phyloP scores from a whole-genome alignment of 92 coral and sea anemone genomes.

The Nematostella vectensis region DNA sequence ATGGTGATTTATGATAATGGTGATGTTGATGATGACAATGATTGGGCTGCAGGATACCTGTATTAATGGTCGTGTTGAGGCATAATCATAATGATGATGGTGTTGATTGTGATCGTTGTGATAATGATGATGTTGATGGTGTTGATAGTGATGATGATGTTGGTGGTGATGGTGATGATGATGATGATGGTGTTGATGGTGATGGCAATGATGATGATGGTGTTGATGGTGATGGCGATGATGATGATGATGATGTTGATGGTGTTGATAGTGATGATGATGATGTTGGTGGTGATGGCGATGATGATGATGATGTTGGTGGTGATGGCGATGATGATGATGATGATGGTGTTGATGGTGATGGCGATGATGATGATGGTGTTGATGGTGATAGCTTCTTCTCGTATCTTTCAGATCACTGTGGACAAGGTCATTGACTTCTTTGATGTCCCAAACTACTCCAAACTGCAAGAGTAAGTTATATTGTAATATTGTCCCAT shows the following conservation, averaged over 20 bases:
- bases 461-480: slow-evolving; percentile 86
- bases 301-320: background rate
- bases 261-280: background rate
- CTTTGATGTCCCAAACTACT: slow-evolving; percentile 68
- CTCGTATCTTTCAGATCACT: slow-evolving; percentile 46
- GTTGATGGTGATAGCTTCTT: background rate
- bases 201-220: background rate
- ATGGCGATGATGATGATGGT: background rate
- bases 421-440: slow-evolving; percentile 62
- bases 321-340: background rate
- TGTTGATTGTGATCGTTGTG: background rate
- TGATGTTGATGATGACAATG: no score
- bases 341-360: background rate
- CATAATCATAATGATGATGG: no score
- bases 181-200: background rate
- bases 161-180: background rate
- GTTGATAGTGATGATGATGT: background rate
- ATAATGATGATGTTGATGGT: no score
- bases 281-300: background rate
- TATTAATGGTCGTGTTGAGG: no score
- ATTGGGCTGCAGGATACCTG: no score
- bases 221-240: background rate
- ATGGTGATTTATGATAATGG: no score
- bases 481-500: no score
- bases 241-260: background rate